These are phyloP conservation scores for Tautogolabrus adspersus DNA, from an alignment of 2,113 vertebrate species.

Conservation along the genomic window DNA sequence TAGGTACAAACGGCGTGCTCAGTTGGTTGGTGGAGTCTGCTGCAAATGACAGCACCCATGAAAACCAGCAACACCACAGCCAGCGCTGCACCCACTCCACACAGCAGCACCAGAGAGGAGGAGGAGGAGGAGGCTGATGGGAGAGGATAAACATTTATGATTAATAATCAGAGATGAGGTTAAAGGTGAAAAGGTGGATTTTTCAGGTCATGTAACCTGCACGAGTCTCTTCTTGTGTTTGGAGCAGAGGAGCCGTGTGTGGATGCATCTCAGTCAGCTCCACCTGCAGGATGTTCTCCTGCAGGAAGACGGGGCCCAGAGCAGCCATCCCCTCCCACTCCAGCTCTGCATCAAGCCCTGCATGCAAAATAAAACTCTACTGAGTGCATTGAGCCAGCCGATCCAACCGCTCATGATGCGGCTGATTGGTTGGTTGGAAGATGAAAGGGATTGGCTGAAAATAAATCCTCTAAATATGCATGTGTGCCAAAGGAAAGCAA, in stretches of 20 bases:
- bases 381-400: slow-evolving; percentile 9
- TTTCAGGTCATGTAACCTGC: slow-evolving; percentile 12
- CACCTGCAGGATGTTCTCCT: neutral
- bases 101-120: slow-evolving; percentile 22
- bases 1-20: slow-evolving; percentile 43
- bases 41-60: slow-evolving; percentile 20
- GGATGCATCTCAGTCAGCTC: neutral
- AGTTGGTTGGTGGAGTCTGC: slow-evolving; percentile 1
- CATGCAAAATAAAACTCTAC: neutral
- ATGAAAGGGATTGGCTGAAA: slow-evolving; percentile 46
- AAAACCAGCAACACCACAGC: slow-evolving; percentile 33
- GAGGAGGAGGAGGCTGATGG: slow-evolving; percentile 27
- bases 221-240: neutral
- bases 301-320: slow-evolving; percentile 64
- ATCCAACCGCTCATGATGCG: slow-evolving; percentile 25
- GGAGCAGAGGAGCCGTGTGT: slow-evolving; percentile 1
- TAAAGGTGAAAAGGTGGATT: neutral
- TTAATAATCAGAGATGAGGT: neutral
- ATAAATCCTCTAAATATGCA: slow-evolving; percentile 35
- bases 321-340: slow-evolving; percentile 38
- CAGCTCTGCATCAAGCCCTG: slow-evolving; percentile 18
- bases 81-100: slow-evolving; percentile 29
- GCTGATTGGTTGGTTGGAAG: slow-evolving; percentile 43
- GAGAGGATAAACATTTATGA: neutral
- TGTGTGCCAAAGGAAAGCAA: slow-evolving; percentile 30